These are phyloP conservation scores for Lepidostoma basale DNA, from an alignment of 1,140 invertebrate genomes.

Conservation along the genomic window DNA sequence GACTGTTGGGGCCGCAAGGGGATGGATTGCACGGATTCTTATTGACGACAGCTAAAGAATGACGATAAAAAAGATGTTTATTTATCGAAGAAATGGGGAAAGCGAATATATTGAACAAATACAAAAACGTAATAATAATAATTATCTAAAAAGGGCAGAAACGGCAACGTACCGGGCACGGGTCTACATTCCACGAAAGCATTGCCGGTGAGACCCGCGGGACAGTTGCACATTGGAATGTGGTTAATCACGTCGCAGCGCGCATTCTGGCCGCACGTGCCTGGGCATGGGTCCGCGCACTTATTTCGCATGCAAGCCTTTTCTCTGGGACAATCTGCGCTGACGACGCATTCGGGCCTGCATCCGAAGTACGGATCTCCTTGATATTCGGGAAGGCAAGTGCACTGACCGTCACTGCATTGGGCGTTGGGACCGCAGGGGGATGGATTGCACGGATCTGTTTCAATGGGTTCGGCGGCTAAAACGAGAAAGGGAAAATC, in stretches of 20 bases:
- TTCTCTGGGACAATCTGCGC: conserved; percentile 69
- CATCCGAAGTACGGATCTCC: conserved; percentile 74
- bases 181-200: conserved; percentile 67
- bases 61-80: background rate
- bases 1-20: conserved; percentile 69
- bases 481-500: conserved; percentile 54
- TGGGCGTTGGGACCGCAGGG: conserved; percentile 71
- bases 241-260: conserved; percentile 73
- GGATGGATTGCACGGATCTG: conserved; percentile 69
- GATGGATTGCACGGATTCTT: conserved; percentile 63
- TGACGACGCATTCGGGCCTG: conserved; percentile 73
- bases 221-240: conserved; percentile 72
- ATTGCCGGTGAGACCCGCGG: conserved; percentile 65
- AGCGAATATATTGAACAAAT: background rate
- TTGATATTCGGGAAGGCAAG: conserved; percentile 69
- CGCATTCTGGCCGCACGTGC: conserved; percentile 71
- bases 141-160: background rate
- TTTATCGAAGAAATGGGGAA: background rate
- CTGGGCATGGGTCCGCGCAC: conserved; percentile 72
- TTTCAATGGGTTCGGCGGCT: conserved; percentile 51
- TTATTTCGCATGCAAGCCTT: conserved; percentile 72
- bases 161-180: conserved; percentile 54
- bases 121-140: background rate
- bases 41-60: conserved; percentile 45
- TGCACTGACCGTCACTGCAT: conserved; percentile 67